Percentiles rank a stretch among this genome's conserved stretches.
These are phyloP conservation scores for Steinernema hermaphroditum DNA, from an alignment of 2,888 invertebrate genomes.

Conservation along the genomic window DNA sequence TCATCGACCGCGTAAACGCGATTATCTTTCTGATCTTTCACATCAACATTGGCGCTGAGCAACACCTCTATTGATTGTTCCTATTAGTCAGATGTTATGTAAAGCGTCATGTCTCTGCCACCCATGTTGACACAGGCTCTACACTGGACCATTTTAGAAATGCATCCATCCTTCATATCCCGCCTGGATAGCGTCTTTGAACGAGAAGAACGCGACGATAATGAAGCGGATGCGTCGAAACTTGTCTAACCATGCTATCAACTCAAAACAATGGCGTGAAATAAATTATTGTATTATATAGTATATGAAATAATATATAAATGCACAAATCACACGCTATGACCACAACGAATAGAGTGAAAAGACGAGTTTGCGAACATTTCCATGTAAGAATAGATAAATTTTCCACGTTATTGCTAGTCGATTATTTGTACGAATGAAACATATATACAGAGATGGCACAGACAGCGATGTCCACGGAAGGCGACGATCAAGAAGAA, in stretches of 20 bases:
- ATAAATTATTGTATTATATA: conserved; percentile 15
- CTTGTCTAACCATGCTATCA: no score
- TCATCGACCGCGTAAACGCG: no score
- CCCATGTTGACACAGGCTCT: no score
- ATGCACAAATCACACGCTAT: conserved; percentile 17
- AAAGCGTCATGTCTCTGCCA: no score
- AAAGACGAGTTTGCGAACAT: conserved; percentile 14
- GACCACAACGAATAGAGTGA: not conserved
- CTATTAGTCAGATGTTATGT: no score
- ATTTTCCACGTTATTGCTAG: conserved; percentile 5
- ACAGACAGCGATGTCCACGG: conserved; percentile 4
- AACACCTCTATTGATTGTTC: no score
- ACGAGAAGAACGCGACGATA: not conserved
- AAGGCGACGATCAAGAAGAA: not conserved
- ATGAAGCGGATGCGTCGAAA: no score
- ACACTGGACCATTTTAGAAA: no score
- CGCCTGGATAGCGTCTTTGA: conserved; percentile 9
- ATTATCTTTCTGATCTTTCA: no score
- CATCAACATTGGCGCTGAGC: no score
- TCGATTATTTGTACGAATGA: not conserved
- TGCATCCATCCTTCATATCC: not conserved
- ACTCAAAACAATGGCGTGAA: not conserved
- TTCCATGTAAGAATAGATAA: conserved; percentile 3
- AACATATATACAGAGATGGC: conserved; percentile 12
- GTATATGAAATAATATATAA: not conserved